Conservation (phyloP, 2,113 vertebrate genomes). For the Actenoides hombroni region DNA sequence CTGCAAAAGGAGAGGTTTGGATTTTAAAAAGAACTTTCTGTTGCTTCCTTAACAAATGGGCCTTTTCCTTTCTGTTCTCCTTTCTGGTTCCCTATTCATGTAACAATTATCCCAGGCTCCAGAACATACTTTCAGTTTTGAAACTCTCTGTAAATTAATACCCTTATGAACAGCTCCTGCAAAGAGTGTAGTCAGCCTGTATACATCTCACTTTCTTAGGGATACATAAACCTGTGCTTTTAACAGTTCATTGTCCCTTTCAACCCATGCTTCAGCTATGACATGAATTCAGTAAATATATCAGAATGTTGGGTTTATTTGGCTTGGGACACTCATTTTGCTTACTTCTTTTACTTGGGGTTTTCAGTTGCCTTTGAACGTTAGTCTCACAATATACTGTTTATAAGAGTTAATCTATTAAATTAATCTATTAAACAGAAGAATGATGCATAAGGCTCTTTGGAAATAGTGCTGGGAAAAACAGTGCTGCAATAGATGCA, state of each 20-base stretch:
- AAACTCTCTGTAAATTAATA: slow-evolving; percentile 4
- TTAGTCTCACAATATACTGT: neutral
- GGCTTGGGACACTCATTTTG: neutral
- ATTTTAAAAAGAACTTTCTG: slow-evolving; percentile 12
- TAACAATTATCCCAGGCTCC: slow-evolving; percentile 46
- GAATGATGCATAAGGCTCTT: neutral
- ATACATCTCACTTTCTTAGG: neutral
- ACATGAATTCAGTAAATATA: neutral
- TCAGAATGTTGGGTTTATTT: neutral
- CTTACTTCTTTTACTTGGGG: neutral
- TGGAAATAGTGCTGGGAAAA: neutral
- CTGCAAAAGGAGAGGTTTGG: slow-evolving; percentile 13
- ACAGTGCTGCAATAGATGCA: neutral
- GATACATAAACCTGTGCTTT: neutral
- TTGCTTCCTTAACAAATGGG: slow-evolving; percentile 39
- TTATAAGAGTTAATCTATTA: neutral
- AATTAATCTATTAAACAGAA: neutral
- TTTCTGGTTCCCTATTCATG: slow-evolving; percentile 56
- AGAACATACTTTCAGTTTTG: slow-evolving; percentile 26
- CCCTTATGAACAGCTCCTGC: neutral
- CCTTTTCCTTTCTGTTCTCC: slow-evolving; percentile 67
- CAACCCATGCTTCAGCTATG: neutral
- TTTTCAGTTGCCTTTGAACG: neutral
- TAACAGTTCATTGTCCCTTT: neutral
- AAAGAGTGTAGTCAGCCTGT: rapidly evolving